Conservation (phyloP, 2,888 invertebrate species). For the Trimorus sp. region DNA sequence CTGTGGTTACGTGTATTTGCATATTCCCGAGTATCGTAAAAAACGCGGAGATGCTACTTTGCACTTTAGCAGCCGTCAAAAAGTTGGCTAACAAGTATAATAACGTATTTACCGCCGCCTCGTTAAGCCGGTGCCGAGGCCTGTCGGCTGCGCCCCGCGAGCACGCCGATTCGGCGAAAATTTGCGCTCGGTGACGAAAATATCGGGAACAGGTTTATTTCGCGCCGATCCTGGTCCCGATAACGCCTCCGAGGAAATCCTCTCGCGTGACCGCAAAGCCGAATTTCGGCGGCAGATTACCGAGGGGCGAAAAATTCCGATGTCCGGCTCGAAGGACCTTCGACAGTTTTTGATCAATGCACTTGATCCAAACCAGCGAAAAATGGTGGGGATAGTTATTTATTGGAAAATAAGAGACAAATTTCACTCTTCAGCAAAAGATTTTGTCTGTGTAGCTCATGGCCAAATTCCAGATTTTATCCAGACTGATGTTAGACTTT, state of each 20-base stretch:
- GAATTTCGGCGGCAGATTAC: too few relatives aligned
- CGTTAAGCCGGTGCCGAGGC: conserved; percentile 50
- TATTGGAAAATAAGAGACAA: too few relatives aligned
- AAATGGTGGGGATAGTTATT: too few relatives aligned
- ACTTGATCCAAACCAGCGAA: too few relatives aligned
- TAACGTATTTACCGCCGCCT: conserved; percentile 61
- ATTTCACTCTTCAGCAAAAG: too few relatives aligned
- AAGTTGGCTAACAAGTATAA: conserved; percentile 61
- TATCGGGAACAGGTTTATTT: conserved; percentile 36
- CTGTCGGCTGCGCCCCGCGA: conserved; percentile 40
- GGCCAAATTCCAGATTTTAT: too few relatives aligned
- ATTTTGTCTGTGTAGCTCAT: too few relatives aligned
- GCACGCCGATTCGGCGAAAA: conserved; percentile 40
- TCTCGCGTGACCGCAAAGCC: conserved; percentile 26
- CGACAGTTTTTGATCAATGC: too few relatives aligned
- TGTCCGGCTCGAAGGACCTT: too few relatives aligned
- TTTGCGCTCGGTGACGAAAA: conserved; percentile 33
- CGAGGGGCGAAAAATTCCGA: too few relatives aligned
- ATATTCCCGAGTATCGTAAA: conserved; percentile 57
- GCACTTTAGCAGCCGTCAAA: conserved; percentile 63
- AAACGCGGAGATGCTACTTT: conserved; percentile 60
- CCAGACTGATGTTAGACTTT: too few relatives aligned
- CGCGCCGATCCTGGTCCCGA: not conserved
- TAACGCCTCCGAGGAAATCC: not conserved
- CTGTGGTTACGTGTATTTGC: conserved; percentile 62